A percentile compares a stretch with the other conserved stretches of the same genome.
These are phyloP conservation scores for Cetonia aurata DNA, from an alignment of 2,888 invertebrate species.

Conservation along the genomic window DNA sequence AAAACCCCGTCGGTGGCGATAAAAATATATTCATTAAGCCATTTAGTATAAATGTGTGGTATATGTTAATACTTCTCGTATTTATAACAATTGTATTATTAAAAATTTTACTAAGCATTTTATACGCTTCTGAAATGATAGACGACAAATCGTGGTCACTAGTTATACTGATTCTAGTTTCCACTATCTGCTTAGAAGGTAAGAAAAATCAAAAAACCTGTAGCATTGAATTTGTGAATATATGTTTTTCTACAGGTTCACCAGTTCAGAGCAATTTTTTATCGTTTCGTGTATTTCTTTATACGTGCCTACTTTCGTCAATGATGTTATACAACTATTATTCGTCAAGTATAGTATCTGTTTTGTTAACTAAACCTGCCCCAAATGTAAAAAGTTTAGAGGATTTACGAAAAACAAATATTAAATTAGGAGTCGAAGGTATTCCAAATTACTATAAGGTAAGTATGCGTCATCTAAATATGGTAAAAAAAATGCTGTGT, in stretches of 20 bases:
- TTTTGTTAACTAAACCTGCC: constrained; percentile 24
- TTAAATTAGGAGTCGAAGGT: constrained; percentile 32
- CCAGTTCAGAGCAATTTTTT: constrained; percentile 16
- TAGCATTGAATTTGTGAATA: background rate
- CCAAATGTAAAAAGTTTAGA: constrained; percentile 17
- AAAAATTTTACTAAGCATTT: constrained; percentile 22
- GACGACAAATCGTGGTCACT: constrained; percentile 24
- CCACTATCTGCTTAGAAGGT: constrained; percentile 35
- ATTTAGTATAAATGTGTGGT: constrained; percentile 32
- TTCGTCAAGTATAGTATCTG: constrained; percentile 34
- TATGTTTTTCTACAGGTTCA: constrained; percentile 24
- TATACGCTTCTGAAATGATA: background rate
- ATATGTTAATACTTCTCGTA: constrained; percentile 3
- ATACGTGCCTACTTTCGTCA: constrained; percentile 26
- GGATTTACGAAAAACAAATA: constrained; percentile 29
- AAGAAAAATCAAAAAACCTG: background rate
- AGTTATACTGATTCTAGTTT: constrained; percentile 27
- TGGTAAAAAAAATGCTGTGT: no score
- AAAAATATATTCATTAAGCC: constrained; percentile 37
- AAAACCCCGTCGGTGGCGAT: constrained; percentile 27
- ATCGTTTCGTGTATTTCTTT: constrained; percentile 22
- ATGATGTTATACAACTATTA: constrained; percentile 38
- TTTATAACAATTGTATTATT: constrained; percentile 3
- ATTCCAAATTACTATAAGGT: constrained; percentile 23
- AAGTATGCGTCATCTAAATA: background rate